Percentiles rank a stretch among this genome's conserved stretches.
phyloP scores from a whole-genome alignment of 2,888 invertebrate genomes.

The Caenorhabditis sp. region DNA sequence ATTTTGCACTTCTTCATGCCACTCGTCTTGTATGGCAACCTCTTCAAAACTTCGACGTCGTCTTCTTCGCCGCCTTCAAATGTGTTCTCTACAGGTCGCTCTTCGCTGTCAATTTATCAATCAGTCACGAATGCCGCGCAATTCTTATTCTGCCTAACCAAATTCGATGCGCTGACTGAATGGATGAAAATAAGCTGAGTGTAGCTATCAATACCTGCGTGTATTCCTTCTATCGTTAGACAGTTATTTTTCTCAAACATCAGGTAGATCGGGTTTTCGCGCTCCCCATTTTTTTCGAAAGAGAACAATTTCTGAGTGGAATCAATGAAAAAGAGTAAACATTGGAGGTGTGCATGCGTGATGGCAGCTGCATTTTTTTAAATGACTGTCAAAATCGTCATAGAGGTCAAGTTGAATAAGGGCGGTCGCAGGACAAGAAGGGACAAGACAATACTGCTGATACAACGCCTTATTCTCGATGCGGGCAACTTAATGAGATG shows the following conservation, averaged over 20 bases:
- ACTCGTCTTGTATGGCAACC: constrained; percentile 44
- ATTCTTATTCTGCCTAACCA: constrained; percentile 42
- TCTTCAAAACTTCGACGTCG: constrained; percentile 55
- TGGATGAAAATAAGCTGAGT: constrained; percentile 10
- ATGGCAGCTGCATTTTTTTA: constrained; percentile 38
- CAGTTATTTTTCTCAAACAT: constrained; percentile 19
- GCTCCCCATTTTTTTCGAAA: neutral
- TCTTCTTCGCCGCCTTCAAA: constrained; percentile 33
- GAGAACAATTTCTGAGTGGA: constrained; percentile 15
- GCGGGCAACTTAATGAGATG: constrained; percentile 63
- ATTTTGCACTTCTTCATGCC: constrained; percentile 61
- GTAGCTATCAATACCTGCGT: neutral
- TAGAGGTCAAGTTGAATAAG: constrained; percentile 33
- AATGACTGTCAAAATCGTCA: constrained; percentile 15
- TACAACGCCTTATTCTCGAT: constrained; percentile 41
- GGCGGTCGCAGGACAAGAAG: constrained; percentile 11
- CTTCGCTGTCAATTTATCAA: constrained; percentile 53
- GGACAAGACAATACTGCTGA: constrained; percentile 21
- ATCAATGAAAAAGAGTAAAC: constrained; percentile 32
- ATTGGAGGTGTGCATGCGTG: constrained; percentile 27
- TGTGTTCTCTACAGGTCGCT: constrained; percentile 54
- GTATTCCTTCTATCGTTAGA: constrained; percentile 5
- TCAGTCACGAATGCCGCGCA: constrained; percentile 48
- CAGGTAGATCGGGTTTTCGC: constrained; percentile 21
- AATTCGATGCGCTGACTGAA: constrained; percentile 30